Base-by-base conservation (phyloP, 2,797 vertebrate genomes). In the Protonibea diacanthus region DNA sequence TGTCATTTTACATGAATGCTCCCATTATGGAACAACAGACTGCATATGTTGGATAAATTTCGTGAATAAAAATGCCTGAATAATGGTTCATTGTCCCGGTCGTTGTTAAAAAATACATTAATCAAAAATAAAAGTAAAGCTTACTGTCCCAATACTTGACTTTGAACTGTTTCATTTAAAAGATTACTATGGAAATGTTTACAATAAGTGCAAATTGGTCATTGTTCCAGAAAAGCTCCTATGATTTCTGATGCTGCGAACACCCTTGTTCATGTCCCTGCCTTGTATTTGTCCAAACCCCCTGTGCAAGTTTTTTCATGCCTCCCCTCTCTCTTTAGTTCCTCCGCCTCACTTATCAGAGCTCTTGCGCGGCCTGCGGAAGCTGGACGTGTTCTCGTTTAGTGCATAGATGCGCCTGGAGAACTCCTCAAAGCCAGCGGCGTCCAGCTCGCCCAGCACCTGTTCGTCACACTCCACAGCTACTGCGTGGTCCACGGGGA, bases 391-490 rank as follows among this genome's bases (percentile, higher is more conserved):
- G 55, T 98, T 99, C 88, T 99, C 97, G 0, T 96, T 99, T 80
- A 99, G 96, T 88, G 98, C 98, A 73, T 96, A 98, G 94, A 99
- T 99, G 92, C 98, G 97, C 48, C 97, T 95, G 40, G 98, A 99
- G 94, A 99, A 98, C 94, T 99, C 98, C 84, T 99, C 97, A 1
- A 99, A 97, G 48, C 95, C 94, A 0, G 95, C 93, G 3, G 78
- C 90, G 47, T 96, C 96, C 64, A 96, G 90, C 86, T 99, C 98
- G 0, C 97, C 97, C 59, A 99, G 95, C 55, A 99, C 98, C 89
- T 99, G 98, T 23, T 99, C 98, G 0, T 99, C 98, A 1, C 97
- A 97, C 87, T 99, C 98, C 76, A 99, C 98, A 0, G 98, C 98
- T n/a, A 99, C 97, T 0, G 98, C 98, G 0, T 95, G 97, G 59